Base-by-base conservation (phyloP, 2,113 vertebrate genomes). In the Galeopterus variegatus region DNA sequence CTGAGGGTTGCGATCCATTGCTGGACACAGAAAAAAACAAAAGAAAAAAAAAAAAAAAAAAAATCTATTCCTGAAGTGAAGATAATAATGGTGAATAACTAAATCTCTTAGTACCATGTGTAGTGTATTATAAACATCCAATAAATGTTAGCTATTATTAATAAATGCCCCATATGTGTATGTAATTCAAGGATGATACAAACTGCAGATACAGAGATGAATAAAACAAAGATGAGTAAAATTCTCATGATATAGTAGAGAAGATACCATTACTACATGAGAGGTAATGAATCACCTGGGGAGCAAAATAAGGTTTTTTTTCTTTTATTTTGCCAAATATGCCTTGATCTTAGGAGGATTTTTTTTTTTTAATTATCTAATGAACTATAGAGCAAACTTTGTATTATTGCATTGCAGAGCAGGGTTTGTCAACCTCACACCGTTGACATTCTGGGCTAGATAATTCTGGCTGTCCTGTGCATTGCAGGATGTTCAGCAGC, bases 231-330 rank as follows among this genome's bases (percentile, higher is more conserved):
- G 26, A 70, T 31, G 17, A 83, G 48, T 54, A 81, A 56, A 58
- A 93, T 84, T 76, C 18, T 88, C 73, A 41, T 11, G 41, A 54
- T 76, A 31, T 64, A 70, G 24, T 52, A 18, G 81, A 82, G 64
- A 73, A 70, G 58, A 62, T 36, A 99, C 99, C 96, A 99, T 98
- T 99, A 99, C 99, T 98, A 99, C 10, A 23, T 28, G 83, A 93
- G 60, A 82, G n/a, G 31, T 6, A 90, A 54, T 21, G 60, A 87
- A 8, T 79, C 54, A 92, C 65, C 72, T 69, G 45, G 86, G 19
- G 50, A 85, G 75, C 80, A 75, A 85, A 92, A 31, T 64, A 65
- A 72, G 19, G 26, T 41, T 13, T 56, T 87, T 41, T 41, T 13
- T 56, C 81, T 41, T 41, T 41, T 41, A 41, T 41, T 41, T 41